Evolutionary conservation across 2,113 vertebrate genomes (phyloP).

Genomic region (Indri indri): DNA sequence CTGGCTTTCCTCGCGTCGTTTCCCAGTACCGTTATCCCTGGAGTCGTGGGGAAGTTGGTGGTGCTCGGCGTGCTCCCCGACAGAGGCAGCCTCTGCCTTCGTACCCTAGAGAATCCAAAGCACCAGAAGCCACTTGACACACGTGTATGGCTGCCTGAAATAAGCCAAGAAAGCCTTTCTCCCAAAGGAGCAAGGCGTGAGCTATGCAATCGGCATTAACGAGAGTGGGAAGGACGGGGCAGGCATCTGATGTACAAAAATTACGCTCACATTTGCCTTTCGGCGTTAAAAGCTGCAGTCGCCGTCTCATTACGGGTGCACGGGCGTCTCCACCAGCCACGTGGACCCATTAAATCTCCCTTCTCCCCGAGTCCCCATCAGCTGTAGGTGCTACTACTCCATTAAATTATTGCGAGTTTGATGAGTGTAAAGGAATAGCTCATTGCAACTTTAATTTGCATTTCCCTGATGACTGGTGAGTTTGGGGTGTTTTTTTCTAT

Average conservation of each 20-base stretch:
- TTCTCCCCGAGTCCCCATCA: no score
- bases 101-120: background rate
- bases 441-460: background rate
- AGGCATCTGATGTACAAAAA: rapidly evolving
- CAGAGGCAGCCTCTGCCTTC: rapidly evolving
- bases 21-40: no score
- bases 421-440: background rate
- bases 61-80: rapidly evolving
- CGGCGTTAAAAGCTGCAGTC: rapidly evolving
- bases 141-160: rapidly evolving
- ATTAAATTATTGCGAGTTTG: rapidly evolving
- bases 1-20: background rate
- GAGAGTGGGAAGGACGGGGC: rapidly evolving
- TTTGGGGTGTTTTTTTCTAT: background rate
- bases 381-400: rapidly evolving
- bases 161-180: no score
- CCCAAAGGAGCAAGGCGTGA: rapidly evolving
- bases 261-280: rapidly evolving
- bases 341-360: rapidly evolving
- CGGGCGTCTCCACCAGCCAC: rapidly evolving
- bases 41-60: rapidly evolving
- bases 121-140: background rate
- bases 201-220: rapidly evolving
- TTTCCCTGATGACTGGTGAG: background rate
- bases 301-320: rapidly evolving